These are phyloP conservation scores for Orycteropus afer DNA, from an alignment of 2,113 vertebrate genomes.

Conservation along the genomic window DNA sequence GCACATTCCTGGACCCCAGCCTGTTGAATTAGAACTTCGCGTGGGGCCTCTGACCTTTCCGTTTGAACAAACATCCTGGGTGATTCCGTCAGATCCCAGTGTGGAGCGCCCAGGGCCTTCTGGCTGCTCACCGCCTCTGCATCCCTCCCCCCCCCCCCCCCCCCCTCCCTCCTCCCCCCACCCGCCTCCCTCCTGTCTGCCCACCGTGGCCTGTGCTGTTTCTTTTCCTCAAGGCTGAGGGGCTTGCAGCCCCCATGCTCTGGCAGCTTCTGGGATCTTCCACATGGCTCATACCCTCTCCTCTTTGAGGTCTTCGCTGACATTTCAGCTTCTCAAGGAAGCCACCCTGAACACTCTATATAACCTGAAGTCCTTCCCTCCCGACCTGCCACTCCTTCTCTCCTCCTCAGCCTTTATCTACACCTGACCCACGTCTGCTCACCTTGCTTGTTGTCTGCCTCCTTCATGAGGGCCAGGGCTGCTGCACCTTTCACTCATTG, in stretches of 20 bases:
- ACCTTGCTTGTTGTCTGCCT: too few relatives aligned
- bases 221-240: too few relatives aligned
- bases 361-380: accelerated
- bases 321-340: neutral
- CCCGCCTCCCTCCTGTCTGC: neutral
- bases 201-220: neutral
- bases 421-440: too few relatives aligned
- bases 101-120: too few relatives aligned
- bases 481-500: neutral
- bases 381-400: neutral
- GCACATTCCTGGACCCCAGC: neutral
- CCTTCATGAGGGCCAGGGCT: accelerated
- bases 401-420: too few relatives aligned
- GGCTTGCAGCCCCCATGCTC: too few relatives aligned
- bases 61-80: neutral
- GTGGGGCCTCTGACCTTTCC: neutral
- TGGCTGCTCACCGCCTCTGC: neutral
- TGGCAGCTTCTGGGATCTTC: accelerated
- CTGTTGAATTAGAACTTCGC: neutral
- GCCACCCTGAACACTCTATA: accelerated
- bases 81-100: neutral
- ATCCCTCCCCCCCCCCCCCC: too few relatives aligned
- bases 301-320: neutral
- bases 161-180: neutral
- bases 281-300: neutral